These are phyloP conservation scores for Ophioninae sp. DNA, from an alignment of 2,888 invertebrate species.

Conservation along the genomic window DNA sequence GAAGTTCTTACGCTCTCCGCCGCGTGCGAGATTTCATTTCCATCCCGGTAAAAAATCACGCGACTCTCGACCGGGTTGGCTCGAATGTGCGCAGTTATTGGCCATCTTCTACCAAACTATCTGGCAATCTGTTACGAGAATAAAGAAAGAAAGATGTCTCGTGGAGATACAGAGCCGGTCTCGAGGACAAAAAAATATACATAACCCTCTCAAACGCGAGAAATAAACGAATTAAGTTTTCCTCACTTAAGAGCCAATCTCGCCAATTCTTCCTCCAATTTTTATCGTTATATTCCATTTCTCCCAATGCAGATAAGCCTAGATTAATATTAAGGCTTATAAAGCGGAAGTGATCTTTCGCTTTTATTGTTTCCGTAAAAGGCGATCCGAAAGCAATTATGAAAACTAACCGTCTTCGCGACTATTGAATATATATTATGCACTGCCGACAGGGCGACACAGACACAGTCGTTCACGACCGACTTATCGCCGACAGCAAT, in stretches of 20 bases:
- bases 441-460: no score
- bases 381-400: neutral
- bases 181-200: neutral
- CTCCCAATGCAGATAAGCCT: neutral
- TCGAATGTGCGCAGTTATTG: constrained; percentile 12
- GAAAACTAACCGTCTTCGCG: neutral
- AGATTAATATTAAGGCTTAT: no score
- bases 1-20: constrained; percentile 18
- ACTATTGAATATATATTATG: neutral
- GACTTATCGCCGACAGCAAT: no score
- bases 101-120: constrained; percentile 8
- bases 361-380: neutral
- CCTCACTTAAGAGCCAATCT: neutral
- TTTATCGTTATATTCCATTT: neutral
- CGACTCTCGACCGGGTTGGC: neutral
- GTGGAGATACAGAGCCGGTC: neutral
- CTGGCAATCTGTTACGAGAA: constrained; percentile 41
- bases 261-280: neutral
- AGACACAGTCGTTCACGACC: no score
- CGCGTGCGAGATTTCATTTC: constrained; percentile 55
- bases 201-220: neutral
- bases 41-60: constrained; percentile 14
- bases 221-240: constrained; percentile 11
- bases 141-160: constrained; percentile 13
- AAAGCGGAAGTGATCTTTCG: no score